Percentiles rank a stretch among this genome's conserved stretches.
Conservation (phyloP, 2,113 vertebrate species). For the Tyrannus savana region DNA sequence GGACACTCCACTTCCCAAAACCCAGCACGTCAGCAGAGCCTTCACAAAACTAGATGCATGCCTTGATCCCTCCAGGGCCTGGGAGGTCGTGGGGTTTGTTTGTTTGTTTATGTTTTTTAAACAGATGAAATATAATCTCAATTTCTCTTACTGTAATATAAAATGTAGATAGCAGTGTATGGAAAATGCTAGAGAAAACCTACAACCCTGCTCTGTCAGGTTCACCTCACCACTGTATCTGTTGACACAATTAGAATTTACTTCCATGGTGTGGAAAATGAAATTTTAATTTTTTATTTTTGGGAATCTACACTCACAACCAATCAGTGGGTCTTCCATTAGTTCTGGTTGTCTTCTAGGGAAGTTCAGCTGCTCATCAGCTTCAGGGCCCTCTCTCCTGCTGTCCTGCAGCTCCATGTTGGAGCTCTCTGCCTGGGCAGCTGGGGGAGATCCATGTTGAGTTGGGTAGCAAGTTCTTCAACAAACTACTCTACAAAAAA, state of each 20-base stretch:
- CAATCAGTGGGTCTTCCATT: not conserved
- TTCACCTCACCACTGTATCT: not conserved
- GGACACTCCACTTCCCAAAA: not conserved
- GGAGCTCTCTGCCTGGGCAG: not conserved
- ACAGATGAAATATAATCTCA: not conserved
- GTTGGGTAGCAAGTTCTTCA: not conserved
- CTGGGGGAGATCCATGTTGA: accelerated
- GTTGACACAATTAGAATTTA: not conserved
- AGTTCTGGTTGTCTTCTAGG: not conserved
- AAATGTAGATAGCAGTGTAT: accelerated
- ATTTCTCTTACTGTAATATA: not conserved
- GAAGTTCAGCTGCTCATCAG: not conserved
- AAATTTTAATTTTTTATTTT: not conserved
- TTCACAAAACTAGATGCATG: not conserved
- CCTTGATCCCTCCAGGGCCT: not conserved
- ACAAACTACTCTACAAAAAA: not conserved
- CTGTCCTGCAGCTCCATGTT: accelerated
- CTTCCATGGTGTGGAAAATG: not conserved
- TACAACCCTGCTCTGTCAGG: not conserved
- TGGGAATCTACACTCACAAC: not conserved
- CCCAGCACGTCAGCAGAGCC: not conserved
- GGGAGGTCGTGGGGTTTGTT: not conserved
- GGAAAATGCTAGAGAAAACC: not conserved
- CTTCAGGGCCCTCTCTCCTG: not conserved
- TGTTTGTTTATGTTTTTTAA: not conserved